Conservation (phyloP, 2,888 invertebrate species). For the Pogonocherus hispidulus region DNA sequence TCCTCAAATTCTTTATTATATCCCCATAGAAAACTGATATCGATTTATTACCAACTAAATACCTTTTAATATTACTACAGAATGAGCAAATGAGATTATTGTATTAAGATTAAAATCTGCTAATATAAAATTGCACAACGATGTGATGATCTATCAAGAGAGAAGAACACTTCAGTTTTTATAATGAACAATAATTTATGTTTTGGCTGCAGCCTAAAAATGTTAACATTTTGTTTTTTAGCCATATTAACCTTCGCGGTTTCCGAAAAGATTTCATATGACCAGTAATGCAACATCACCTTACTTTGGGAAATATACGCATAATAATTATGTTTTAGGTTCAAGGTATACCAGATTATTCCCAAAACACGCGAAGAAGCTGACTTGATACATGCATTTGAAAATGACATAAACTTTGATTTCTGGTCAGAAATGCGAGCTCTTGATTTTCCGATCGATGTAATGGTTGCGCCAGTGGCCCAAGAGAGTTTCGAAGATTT, state of each 20-base stretch:
- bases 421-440: conserved; percentile 50
- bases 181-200: background rate
- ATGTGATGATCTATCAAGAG: background rate
- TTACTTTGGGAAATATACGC: background rate
- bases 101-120: background rate
- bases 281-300: background rate
- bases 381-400: conserved; percentile 55
- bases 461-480: conserved; percentile 51
- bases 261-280: background rate
- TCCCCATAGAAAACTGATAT: too few relatives aligned
- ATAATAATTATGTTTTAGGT: conserved; percentile 49
- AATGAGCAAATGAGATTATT: background rate
- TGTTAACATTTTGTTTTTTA: background rate
- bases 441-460: conserved; percentile 31
- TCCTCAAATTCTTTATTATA: too few relatives aligned
- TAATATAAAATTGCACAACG: background rate
- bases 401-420: conserved; percentile 49
- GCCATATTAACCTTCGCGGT: background rate
- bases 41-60: too few relatives aligned
- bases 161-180: background rate
- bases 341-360: conserved; percentile 66
- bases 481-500: conserved; percentile 45
- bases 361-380: conserved; percentile 61
- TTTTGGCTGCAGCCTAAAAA: background rate
- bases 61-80: too few relatives aligned